Evolutionary conservation across 1,140 invertebrate species (phyloP).

Genomic region (Brachionus rubens): DNA sequence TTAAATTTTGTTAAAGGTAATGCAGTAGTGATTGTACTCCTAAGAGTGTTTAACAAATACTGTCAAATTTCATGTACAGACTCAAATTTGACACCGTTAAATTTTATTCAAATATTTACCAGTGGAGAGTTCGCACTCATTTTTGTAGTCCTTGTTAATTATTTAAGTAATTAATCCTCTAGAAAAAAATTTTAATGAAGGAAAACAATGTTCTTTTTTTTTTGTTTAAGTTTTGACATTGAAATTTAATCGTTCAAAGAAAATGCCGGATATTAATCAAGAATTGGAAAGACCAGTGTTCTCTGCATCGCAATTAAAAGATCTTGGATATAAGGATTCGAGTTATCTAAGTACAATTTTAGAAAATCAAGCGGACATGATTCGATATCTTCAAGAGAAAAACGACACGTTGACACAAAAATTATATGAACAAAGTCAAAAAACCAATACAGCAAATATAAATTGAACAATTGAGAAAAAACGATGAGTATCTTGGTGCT

Average conservation of each 20-base stretch:
- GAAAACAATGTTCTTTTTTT: not conserved
- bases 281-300: constrained; percentile 35
- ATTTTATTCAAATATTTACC: constrained; percentile 6
- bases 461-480: not conserved
- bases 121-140: not conserved
- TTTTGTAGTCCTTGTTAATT: not conserved
- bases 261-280: constrained; percentile 28
- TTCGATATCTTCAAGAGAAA: constrained; percentile 28
- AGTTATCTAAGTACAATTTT: constrained; percentile 35
- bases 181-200: not conserved
- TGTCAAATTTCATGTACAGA: not conserved
- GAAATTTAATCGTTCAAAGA: constrained; percentile 19
- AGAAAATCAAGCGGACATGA: constrained; percentile 44
- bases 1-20: not conserved
- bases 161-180: not conserved
- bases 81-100: not conserved
- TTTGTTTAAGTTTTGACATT: constrained; percentile 6
- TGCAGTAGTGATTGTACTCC: not conserved
- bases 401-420: constrained; percentile 32
- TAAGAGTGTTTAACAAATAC: constrained; percentile 26
- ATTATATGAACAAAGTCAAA: constrained; percentile 22
- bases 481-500: too few species aligned
- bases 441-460: not conserved
- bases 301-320: constrained; percentile 4
- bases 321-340: constrained; percentile 27